These are phyloP conservation scores for Tipula unca DNA, from an alignment of 2,888 invertebrate species.

Conservation along the genomic window DNA sequence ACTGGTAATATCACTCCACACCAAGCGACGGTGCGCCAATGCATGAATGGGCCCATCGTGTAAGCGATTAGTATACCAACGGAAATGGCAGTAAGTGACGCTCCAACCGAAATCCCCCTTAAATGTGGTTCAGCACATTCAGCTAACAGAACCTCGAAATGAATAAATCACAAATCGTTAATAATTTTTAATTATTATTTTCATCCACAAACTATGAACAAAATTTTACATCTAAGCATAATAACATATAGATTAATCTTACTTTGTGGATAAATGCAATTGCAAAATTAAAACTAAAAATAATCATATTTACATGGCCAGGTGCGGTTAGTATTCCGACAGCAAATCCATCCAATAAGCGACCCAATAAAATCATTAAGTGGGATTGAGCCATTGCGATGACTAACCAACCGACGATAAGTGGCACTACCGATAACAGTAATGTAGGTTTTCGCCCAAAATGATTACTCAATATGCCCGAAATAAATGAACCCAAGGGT, in stretches of 20 bases:
- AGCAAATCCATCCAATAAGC: constrained; percentile 61
- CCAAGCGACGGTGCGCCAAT: constrained; percentile 63
- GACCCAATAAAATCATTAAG: constrained; percentile 52
- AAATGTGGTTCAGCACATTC: constrained; percentile 52
- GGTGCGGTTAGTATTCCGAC: constrained; percentile 66
- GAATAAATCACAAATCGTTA: too few species aligned
- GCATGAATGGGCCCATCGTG: constrained; percentile 48
- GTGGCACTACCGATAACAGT: constrained; percentile 54
- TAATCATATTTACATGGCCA: constrained; percentile 50
- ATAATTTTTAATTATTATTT: too few species aligned
- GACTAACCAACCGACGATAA: constrained; percentile 59
- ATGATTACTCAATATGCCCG: constrained; percentile 61
- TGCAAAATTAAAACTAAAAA: too few species aligned
- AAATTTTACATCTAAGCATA: too few species aligned
- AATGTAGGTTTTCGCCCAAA: constrained; percentile 59
- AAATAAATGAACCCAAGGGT: constrained; percentile 60
- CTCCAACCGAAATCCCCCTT: constrained; percentile 60
- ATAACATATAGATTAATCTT: too few species aligned
- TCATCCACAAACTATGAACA: too few species aligned
- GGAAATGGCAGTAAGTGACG: constrained; percentile 65
- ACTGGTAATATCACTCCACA: constrained; percentile 52
- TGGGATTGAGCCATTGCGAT: constrained; percentile 52
- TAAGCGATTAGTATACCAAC: constrained; percentile 51
- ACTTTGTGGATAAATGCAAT: too few species aligned
- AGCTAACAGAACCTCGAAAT: too few species aligned